Evolutionary conservation across 1,140 invertebrate genomes (phyloP), one percentile per base, ranked within the genome.

Genomic region (Monochamus saltuarius): DNA sequence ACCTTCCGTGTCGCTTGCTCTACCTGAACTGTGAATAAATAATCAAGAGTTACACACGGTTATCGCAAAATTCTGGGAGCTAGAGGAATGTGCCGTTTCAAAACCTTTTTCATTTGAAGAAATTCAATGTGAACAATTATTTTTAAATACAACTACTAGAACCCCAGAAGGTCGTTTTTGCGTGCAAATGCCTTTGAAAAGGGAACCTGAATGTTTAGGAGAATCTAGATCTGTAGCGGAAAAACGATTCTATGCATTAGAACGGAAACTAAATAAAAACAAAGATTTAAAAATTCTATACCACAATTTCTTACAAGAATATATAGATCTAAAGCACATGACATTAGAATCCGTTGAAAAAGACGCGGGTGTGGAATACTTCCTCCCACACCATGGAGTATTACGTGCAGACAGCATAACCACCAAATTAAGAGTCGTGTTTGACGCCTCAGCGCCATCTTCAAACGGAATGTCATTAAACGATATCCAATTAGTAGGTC

Each of bases 331-430:
- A 38, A 35, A 38, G 13, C 47, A 59, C 37, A 40, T 59, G 46
- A n/a, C 22, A 29, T 29, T 29, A 29, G 22, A 29, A 13, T 34
- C 4, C 9, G 3, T 11, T 10, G 47, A 50, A 0, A 10, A 11
- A 11, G 29, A 9, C 22, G 16, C 13, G 10, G 8, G 57, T 35
- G 38, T 13, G 34, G 9, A 39, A 38, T 61, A 47, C 56, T 77
- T 75, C 58, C 13, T 79, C 7, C 71, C 75, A 7, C 77, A 79
- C 64, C 74, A 76, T 17, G 57, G 66, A 7, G 71, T 79, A 0
- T 7, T 73, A 0, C 67, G 66, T 54, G 40, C 47, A 29, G 37
- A 42, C 0, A 71, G 67, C 55, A 10, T 66, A 0, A 73, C 73
- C 0, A 76, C 74, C 2, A 71, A 72, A 50, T n/a, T 73, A 11